These are phyloP conservation scores for Leucoraja erinaceus DNA, from an alignment of 2,113 vertebrate genomes.

Conservation along the genomic window DNA sequence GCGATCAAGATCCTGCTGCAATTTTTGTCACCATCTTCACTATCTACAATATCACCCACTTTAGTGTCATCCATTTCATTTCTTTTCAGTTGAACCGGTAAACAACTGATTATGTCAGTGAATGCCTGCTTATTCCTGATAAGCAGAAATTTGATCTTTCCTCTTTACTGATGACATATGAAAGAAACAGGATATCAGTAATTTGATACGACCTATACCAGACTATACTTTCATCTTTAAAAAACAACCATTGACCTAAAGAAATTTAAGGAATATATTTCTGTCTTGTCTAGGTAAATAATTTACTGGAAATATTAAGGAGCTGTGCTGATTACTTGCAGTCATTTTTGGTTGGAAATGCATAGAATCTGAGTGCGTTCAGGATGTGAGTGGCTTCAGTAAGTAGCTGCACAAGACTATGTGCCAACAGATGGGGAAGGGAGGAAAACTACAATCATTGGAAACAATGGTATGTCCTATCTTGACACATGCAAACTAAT, in stretches of 20 bases:
- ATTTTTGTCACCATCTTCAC: too few relatives aligned
- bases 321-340: too few relatives aligned
- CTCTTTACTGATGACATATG: background rate
- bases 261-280: background rate
- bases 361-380: background rate
- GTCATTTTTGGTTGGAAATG: background rate
- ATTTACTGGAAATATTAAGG: background rate
- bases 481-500: constrained; percentile 20
- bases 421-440: background rate
- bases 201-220: background rate
- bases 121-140: background rate
- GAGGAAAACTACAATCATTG: background rate
- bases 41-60: too few relatives aligned
- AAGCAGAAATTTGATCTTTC: background rate
- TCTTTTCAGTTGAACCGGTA: too few relatives aligned
- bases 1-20: too few relatives aligned
- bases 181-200: background rate
- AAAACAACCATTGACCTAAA: background rate
- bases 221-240: background rate
- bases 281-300: background rate
- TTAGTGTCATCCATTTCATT: background rate
- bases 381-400: background rate
- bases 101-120: too few relatives aligned
- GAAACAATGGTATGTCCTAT: background rate
- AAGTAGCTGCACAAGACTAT: background rate